phyloP scores from a whole-genome alignment of 2,888 invertebrate species.

The Allacma fusca region DNA sequence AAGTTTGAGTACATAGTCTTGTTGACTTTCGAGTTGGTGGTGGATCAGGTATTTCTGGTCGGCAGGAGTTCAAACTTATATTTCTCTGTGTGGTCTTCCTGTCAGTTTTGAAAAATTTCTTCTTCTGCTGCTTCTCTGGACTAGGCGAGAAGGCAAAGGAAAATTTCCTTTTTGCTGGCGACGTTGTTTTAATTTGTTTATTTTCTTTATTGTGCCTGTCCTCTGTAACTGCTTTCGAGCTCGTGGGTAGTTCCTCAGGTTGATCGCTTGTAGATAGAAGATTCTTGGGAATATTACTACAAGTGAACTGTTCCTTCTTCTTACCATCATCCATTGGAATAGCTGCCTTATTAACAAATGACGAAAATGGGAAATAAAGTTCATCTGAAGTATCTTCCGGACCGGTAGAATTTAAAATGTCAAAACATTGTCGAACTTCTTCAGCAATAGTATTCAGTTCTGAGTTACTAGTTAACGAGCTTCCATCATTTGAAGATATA shows the following conservation, averaged over 20 bases:
- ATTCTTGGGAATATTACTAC: no score
- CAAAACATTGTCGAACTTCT: slow-evolving; percentile 26
- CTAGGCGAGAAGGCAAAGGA: slow-evolving; percentile 53
- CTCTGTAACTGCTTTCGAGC: no score
- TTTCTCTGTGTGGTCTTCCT: slow-evolving; percentile 4
- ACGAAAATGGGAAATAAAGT: slow-evolving; percentile 4
- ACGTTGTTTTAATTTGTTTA: neutral
- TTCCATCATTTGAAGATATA: slow-evolving; percentile 13
- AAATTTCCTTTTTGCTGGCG: slow-evolving; percentile 43
- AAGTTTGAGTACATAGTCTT: no score
- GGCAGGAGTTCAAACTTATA: neutral
- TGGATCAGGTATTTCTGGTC: neutral
- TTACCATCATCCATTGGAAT: no score
- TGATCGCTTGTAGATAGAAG: no score
- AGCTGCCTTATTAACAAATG: neutral
- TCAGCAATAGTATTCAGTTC: slow-evolving; percentile 19
- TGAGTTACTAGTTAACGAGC: neutral
- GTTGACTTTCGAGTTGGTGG: neutral
- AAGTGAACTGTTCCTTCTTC: no score
- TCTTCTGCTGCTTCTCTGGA: slow-evolving; percentile 50
- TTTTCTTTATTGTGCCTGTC: neutral
- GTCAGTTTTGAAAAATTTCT: slow-evolving; percentile 55
- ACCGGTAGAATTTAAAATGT: slow-evolving; percentile 8
- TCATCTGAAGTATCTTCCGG: neutral
- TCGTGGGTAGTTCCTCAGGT: no score